Evolutionary conservation across 2,888 invertebrate genomes (phyloP).

Genomic region (Emmelina monodactyla): DNA sequence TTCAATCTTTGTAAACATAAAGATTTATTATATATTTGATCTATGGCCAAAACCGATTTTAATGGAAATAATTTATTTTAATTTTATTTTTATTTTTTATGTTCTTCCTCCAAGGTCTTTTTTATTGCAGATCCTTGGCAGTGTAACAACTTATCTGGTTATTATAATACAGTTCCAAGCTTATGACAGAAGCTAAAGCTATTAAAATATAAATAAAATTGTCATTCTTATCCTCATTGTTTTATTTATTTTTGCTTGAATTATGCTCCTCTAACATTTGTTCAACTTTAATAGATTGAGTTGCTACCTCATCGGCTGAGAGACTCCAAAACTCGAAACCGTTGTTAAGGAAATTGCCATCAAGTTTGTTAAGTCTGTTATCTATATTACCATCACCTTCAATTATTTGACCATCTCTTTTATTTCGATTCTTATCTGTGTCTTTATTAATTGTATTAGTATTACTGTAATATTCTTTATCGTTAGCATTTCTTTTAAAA

Average conservation of each 20-base stretch:
- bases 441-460: neutral
- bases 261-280: constrained; percentile 29
- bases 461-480: too few relatives aligned
- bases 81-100: neutral
- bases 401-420: neutral
- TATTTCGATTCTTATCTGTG: neutral
- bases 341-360: neutral
- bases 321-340: neutral
- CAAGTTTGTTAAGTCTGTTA: neutral
- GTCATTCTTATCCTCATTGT: neutral
- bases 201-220: neutral
- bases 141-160: constrained; percentile 24
- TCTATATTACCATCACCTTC: constrained; percentile 1
- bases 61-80: too few relatives aligned
- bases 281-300: constrained; percentile 23
- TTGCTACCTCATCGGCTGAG: constrained; percentile 23
- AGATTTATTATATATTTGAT: too few relatives aligned
- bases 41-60: too few relatives aligned
- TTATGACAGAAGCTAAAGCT: too few relatives aligned
- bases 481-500: neutral
- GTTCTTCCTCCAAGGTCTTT: too few relatives aligned
- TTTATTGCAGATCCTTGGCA: constrained; percentile 24
- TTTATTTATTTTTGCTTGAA: constrained; percentile 7
- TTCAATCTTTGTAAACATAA: too few relatives aligned
- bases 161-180: constrained; percentile 22